Base-by-base conservation (phyloP, 2,888 invertebrate genomes). In the Ornithoptera priamus region DNA sequence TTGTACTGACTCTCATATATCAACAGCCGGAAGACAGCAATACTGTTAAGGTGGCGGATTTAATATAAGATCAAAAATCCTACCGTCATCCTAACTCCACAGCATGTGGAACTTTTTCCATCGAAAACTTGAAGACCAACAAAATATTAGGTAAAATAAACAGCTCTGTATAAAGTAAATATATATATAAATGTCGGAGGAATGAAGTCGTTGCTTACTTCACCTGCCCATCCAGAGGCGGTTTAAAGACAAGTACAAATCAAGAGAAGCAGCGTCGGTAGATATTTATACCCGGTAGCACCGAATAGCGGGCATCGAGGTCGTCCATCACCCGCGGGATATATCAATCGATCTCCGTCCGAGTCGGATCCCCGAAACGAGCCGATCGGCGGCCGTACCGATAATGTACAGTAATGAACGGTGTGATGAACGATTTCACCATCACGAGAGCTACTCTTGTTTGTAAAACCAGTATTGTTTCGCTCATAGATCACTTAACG, bases 261-360 rank as follows among this genome's bases (percentile, higher is more conserved):
- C 67, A 62, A 62, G 24, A 67, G 17, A 59, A 36, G 30, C 22
- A 42, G 57, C 46, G 46, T 30, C 57, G 56, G 62, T 68, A 62
- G 22, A 50, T 65, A 59, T 58, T 46, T 57, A 42, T 70, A 70
- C 72, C 71, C 73, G 70, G 75, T 75, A 75, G 73, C 73, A 71
- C 69, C 66, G 68, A 62, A 58, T 58, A 58, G 53, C 53, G 53
- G 17, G 17, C 68, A 46, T 4, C 59, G 71, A 63, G 70, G 58
- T 69, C 73, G 72, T 75, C 74, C 69, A 74, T 75, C 75, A 74
- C 64, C 53, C 66, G 56, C 73, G 74, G 71, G 72, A 72, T 68
- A 59, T 72, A 79, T 78, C 79, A 75, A 78, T 78, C 78, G 78
- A 77, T 79, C 79, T 76, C 74, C 72, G 72, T 56, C 60, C 65